Conservation (phyloP, 2,888 invertebrate genomes). For the Chrysina gloriosa region DNA sequence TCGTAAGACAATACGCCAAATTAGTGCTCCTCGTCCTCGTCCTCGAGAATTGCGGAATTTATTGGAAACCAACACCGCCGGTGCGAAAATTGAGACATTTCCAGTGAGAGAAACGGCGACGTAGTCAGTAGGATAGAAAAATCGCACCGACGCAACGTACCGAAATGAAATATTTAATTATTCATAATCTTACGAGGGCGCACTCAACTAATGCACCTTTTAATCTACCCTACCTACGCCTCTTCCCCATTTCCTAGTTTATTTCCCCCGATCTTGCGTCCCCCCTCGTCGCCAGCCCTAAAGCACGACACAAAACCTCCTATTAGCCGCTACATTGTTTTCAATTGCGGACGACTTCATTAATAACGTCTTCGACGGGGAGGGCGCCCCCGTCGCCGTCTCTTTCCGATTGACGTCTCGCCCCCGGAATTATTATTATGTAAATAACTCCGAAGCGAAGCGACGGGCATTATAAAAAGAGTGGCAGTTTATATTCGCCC, state of each 20-base stretch:
- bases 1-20: too few relatives aligned
- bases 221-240: not conserved
- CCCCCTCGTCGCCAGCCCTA: not conserved
- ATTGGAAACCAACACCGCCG: too few relatives aligned
- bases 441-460: conserved; percentile 58
- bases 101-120: too few relatives aligned
- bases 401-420: not conserved
- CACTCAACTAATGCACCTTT: not conserved
- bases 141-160: too few relatives aligned
- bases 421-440: conserved; percentile 56
- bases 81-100: too few relatives aligned
- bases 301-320: conserved; percentile 25
- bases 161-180: conserved; percentile 10
- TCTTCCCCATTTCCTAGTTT: not conserved
- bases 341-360: conserved; percentile 51
- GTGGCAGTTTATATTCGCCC: conserved; percentile 63
- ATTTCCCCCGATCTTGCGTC: not conserved
- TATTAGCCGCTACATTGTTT: conserved; percentile 50
- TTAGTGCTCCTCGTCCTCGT: too few relatives aligned
- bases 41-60: too few relatives aligned
- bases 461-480: conserved; percentile 56
- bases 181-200: not conserved
- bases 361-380: conserved; percentile 48
- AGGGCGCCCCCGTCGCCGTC: conserved; percentile 25
- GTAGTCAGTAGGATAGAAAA: too few relatives aligned